A percentile compares a stretch with the other conserved stretches of the same genome.
phyloP scores from a whole-genome alignment of 2,113 vertebrate species.

The Ancistrus triradiatus region DNA sequence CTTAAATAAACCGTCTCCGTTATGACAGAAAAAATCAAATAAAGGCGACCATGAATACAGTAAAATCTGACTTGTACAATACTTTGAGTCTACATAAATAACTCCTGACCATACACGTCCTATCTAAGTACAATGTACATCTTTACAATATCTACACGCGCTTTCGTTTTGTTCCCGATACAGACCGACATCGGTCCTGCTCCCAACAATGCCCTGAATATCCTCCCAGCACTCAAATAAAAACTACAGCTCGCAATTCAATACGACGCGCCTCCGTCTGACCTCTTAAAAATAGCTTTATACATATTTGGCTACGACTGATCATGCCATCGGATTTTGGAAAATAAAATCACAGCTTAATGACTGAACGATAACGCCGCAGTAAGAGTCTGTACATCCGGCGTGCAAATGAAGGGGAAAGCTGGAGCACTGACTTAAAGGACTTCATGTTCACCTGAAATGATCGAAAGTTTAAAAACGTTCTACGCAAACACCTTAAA shows the following conservation, averaged over 20 bases:
- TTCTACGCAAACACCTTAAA: slow-evolving; percentile 13
- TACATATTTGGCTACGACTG: slow-evolving; percentile 28
- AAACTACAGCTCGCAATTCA: slow-evolving; percentile 11
- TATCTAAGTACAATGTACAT: slow-evolving; percentile 51
- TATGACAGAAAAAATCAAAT: slow-evolving; percentile 38
- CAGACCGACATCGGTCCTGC: slow-evolving; percentile 27
- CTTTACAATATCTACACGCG: slow-evolving; percentile 85
- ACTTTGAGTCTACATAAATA: slow-evolving; percentile 82
- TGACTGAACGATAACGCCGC: slow-evolving; percentile 9
- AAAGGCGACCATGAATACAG: slow-evolving; percentile 81
- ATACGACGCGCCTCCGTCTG: slow-evolving; percentile 3
- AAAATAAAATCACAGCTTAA: slow-evolving; percentile 39
- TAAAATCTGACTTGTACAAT: slow-evolving; percentile 78
- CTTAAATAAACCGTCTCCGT: slow-evolving; percentile 65
- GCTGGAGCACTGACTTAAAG: slow-evolving; percentile 33
- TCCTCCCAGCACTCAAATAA: not conserved
- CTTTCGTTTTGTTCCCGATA: slow-evolving; percentile 33
- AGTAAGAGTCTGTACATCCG: slow-evolving; percentile 15
- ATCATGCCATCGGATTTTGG: slow-evolving; percentile 29
- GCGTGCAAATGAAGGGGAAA: slow-evolving; percentile 36
- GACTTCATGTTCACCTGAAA: slow-evolving; percentile 40
- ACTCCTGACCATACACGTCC: slow-evolving; percentile 77
- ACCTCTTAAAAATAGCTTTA: not conserved
- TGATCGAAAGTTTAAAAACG: slow-evolving; percentile 38
- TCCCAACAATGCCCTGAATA: slow-evolving; percentile 44